Base-by-base conservation (phyloP, 2,797 vertebrate genomes). In the Argentina silus region DNA sequence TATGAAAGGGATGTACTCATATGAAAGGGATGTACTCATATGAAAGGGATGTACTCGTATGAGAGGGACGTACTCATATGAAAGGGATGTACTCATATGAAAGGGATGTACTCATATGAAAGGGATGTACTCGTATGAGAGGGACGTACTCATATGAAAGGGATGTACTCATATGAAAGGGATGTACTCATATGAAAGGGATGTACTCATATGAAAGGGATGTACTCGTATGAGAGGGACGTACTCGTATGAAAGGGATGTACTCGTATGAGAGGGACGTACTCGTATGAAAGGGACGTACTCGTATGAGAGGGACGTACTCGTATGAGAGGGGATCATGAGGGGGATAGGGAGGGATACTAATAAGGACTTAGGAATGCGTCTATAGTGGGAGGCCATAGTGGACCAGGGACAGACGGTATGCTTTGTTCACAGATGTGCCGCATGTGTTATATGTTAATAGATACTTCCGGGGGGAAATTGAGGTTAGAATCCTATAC, bases 341-440 rank as follows among this genome's bases (percentile, higher is more conserved):
- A n/a, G 27, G 27, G 42, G 19, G 17, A 17, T 17, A 9, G 42
- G 7, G 10, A 17, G 51, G 47, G 45, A 42, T 7, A 3, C 59
- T 50, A n/a, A 15, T 42, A 48, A 70, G 1, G 57, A 10, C 43
- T 27, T 10, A 70, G 57, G 57, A 61, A 71, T 48, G 63, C n/a
- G 8, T 45, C 59, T 21, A 19, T 63, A 51, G 57, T 45, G 43
- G 21, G 3, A 3, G 14, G 10, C 59, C 51, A 53, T 45, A 66
- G 51, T 36, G 56, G 17, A 17, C 48, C 57, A 21, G 55, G 17
- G 11, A 60, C 10, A 21, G 9, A 8, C n/a, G n/a, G n/a, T 7
- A 15, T 7, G 19, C 51, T n/a, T 65, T 44, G 23, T 27, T 36
- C 23, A 50, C n/a, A 62, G 8, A 62, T 71, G 45, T 45, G 63